Percentiles rank a stretch among this genome's conserved stretches.
These are phyloP conservation scores for Probosciger aterrimus DNA, from an alignment of 2,113 vertebrate genomes.

Conservation along the genomic window DNA sequence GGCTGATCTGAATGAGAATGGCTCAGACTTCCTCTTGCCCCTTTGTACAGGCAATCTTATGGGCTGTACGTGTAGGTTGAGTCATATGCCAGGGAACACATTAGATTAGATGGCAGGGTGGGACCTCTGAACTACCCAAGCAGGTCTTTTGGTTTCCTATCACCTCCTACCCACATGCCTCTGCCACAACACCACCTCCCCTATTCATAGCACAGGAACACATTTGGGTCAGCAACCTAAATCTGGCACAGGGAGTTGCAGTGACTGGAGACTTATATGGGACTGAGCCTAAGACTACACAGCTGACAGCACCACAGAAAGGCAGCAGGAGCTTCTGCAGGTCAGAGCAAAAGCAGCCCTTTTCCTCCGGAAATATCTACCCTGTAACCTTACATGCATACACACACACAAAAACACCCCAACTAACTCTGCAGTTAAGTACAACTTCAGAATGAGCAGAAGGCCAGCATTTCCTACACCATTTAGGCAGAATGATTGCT, in stretches of 20 bases:
- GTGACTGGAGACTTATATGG: not conserved
- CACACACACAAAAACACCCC: rapidly evolving
- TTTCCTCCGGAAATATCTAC: not conserved
- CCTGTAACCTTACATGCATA: too few species aligned
- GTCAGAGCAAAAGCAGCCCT: not conserved
- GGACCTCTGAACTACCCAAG: not conserved
- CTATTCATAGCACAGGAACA: not conserved
- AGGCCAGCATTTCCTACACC: not conserved
- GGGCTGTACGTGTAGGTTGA: rapidly evolving
- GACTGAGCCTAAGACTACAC: not conserved
- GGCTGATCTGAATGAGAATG: not conserved
- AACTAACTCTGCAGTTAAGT: not conserved
- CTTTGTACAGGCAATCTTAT: not conserved
- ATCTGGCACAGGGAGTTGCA: not conserved
- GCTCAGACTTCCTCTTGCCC: not conserved
- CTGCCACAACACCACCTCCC: not conserved
- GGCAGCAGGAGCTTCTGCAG: not conserved
- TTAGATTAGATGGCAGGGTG: not conserved
- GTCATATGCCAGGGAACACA: not conserved
- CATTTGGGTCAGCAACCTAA: not conserved
- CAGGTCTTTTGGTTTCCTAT: not conserved
- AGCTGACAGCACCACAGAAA: not conserved
- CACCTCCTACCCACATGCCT: not conserved
- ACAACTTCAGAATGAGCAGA: not conserved
- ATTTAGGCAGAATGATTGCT: not conserved